Base-by-base conservation (phyloP, 2,113 vertebrate species). In the Chunga burmeisteri region DNA sequence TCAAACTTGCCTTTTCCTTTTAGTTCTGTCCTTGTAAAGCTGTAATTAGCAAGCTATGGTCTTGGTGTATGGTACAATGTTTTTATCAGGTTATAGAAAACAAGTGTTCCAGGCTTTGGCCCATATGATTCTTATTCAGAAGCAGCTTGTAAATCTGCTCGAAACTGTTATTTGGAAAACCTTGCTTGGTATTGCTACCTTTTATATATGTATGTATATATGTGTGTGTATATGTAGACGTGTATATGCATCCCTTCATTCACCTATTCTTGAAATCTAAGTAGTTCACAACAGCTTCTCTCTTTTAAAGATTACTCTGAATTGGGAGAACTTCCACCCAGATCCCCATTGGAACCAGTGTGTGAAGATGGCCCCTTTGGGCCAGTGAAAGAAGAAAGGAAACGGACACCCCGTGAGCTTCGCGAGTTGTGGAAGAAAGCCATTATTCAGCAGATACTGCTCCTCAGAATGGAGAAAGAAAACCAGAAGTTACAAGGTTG, bases 401-500 rank as follows among this genome's bases (percentile, higher is more conserved):
- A 97, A 65, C 98, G 95, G 67, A 98, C 98, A 8, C 94, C 98
- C 20, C 97, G 95, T 3, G 99, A 99, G 93, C 98, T 99, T 42
- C 98, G 99, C 2, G 99, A 99, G 59, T 97, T 99, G n/a, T 99
- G 99, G 99, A 98, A 97, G 93, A 99, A 99, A 94, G 99, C 99
- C 55, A 99, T 99, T 91, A 97, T 99, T 34, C 99, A 99, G 88
- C 99, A 99, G 97, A 99, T 99, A 87, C 98, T 99, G 42, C 98
- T 99, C 2, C 99, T 99, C 78, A 98, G 99, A 92, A 99, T 99
- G 99, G 99, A 99, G 97, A 99, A 97, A 59, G 99, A 99, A 96
- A 99, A 99, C 90, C 99, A 99, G 97, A 99, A 99, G 72, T 98
- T 99, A 29, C 99, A 99, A 98, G 99, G 99, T 99, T 73, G 93